Percentiles rank a stretch among this genome's conserved stretches.
phyloP scores from a whole-genome alignment of 1,140 invertebrate species.

The Brachionus paranguensis region DNA sequence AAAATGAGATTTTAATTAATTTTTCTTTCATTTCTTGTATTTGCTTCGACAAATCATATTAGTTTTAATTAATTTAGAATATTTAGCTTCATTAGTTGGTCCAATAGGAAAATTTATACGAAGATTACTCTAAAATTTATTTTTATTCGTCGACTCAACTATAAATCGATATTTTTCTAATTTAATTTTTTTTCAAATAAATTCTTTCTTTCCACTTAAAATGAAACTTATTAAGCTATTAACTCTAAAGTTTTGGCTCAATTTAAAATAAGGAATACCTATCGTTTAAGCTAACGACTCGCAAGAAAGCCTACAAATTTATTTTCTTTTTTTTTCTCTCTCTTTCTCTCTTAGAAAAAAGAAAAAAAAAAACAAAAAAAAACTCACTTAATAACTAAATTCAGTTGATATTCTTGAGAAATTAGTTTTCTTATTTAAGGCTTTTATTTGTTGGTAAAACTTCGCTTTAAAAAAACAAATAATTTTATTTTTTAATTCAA shows the following conservation, averaged over 20 bases:
- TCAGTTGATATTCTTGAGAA: not conserved
- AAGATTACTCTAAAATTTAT: not conserved
- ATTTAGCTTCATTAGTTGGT: not conserved
- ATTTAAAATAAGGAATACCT: not conserved
- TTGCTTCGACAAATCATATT: not conserved
- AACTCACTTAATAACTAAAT: not conserved
- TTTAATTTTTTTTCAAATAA: not conserved
- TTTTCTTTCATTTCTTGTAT: not conserved
- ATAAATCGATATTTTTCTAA: conserved; percentile 6
- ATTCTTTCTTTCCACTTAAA: conserved; percentile 12
- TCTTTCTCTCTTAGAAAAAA: not conserved
- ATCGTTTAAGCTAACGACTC: conserved; percentile 17
- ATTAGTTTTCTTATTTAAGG: not conserved
- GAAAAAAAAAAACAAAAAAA: too few relatives aligned
- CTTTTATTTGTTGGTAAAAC: not conserved
- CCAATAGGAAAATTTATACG: not conserved
- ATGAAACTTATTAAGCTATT: conserved; percentile 33
- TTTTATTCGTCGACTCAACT: not conserved
- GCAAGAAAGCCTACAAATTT: not conserved
- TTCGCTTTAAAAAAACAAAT: conserved; percentile 30
- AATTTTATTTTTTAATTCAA: not conserved
- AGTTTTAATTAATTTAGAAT: not conserved
- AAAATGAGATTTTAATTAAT: conserved; percentile 29
- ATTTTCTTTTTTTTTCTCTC: not conserved
- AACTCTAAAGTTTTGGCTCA: not conserved